Base-by-base conservation (phyloP, 2,113 vertebrate species). In the Mastomys natalensis region DNA sequence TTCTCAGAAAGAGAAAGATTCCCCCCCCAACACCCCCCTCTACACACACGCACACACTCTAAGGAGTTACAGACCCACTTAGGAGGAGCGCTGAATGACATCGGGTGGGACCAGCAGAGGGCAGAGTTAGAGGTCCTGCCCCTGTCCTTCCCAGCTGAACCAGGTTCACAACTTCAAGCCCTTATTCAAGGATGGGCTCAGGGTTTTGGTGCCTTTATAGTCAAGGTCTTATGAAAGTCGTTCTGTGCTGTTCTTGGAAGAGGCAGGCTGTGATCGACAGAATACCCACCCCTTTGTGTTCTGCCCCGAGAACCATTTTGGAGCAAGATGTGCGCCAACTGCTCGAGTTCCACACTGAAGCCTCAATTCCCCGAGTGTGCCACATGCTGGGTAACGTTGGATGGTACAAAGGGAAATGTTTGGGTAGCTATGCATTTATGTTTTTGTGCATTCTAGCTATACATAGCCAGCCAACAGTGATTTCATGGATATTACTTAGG, bases 321-420 rank as follows among this genome's bases (percentile, higher is more conserved):
- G 73, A 68, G 12, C 72, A 1, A 17, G 6, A 6, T 74, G 45
- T 3, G 17, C 16, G 21, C 48, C 37, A 24, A 45, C 9, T 12
- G 21, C 37, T 72, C 10, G 40, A 45, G 19, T 21, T 55, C 48
- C 73, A 5, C 48, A 34, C 43, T 22, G 16, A 72, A 17, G 3
- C 12, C 58, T 91, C 0, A 0, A 40, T 73, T 74, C 86, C 31
- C 85, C 13, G 43, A 31, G 76, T 16, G 31, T 31, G 4, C 51
- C 87, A 45, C 0, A 3, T 6, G 4, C 0, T 1, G 22, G 70
- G 37, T 5, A 16, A 62, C 53, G 76, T 74, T 11, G 37, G 60
- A 24, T 31, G 10, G 21, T 19, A 73, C 82, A 87, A 43, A 31
- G n/a, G 21, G 60, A 51, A 87, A 73, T 19, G 64, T 31, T 26